Evolutionary conservation across 1,140 invertebrate species (phyloP), one percentile per base, ranked within the genome.

Genomic region (Tachypleus tridentatus): DNA sequence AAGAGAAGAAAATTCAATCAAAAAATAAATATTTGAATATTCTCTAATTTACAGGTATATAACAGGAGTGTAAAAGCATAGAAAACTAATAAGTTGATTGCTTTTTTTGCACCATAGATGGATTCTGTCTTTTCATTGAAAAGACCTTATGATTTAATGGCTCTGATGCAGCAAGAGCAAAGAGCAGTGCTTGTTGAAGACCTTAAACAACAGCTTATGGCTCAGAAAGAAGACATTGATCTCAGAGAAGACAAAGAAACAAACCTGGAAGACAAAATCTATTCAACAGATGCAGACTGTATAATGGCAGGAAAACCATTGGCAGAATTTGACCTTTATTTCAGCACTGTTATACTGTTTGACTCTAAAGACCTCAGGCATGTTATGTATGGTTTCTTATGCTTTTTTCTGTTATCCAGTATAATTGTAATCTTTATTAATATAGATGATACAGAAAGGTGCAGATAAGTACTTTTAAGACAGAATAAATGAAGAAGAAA

Each of bases 111-210:
- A 29, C 2, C 29, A 2, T 71, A 82, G 81, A 72, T 77, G 70
- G 81, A 91, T 73, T 89, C 89, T 4, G 83, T 87, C 3, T 92
- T 87, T 78, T 83, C 87, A 76, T 79, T 93, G 76, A 82, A 83
- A 53, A 78, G 85, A 62, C 87, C 89, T 0, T 84, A 91, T 74
- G 88, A 93, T 76, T 77, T 94, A 49, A 76, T 91, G 58, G 84
- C 85, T 1, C 85, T 93, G 74, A 76, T 92, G 71, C 86, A 90
- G 51, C 90, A 93, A 79, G 89, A 92, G 72, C 82, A 84, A 61
- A 75, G 85, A 49, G 82, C 82, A 71, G 77, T 82, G 58, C 80
- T 82, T 68, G 80, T 88, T 49, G 80, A 85, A 67, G 78, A 80
- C 52, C 75, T 89, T 29, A 85, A 86, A 71, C 76, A 84, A 69